Evolutionary conservation across 2,888 invertebrate genomes (phyloP).

Genomic region (Drosophila antonietae): DNA sequence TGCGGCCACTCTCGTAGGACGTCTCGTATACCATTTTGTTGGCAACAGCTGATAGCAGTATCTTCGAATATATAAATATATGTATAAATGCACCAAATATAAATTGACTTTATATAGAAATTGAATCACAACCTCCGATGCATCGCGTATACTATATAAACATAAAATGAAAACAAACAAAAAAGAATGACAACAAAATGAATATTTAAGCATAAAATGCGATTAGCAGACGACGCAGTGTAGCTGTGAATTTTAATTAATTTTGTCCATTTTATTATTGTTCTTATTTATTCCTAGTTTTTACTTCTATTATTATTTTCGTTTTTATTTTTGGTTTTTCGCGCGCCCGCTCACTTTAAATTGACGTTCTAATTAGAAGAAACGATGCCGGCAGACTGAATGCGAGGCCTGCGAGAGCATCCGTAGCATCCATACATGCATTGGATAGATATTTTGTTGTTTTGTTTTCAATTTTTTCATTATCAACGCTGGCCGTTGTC

Average conservation of each 20-base stretch:
- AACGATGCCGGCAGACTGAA: constrained; percentile 73
- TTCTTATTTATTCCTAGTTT: background rate
- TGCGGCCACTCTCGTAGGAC: constrained; percentile 81
- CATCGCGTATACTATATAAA: constrained; percentile 2
- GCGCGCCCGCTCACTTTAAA: constrained; percentile 51
- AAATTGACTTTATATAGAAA: constrained; percentile 10
- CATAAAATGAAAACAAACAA: constrained; percentile 7
- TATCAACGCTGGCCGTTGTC: constrained; percentile 47
- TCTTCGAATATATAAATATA: background rate
- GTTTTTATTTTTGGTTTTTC: constrained; percentile 11
- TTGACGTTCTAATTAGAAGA: constrained; percentile 74
- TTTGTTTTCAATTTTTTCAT: constrained; percentile 44
- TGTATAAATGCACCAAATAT: background rate
- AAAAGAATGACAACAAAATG: constrained; percentile 1
- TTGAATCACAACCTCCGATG: constrained; percentile 9
- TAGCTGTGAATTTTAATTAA: constrained; percentile 38
- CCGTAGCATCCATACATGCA: constrained; percentile 23
- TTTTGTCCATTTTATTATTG: constrained; percentile 12
- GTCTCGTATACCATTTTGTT: constrained; percentile 74
- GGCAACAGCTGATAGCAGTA: constrained; percentile 14
- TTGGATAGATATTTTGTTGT: constrained; percentile 9
- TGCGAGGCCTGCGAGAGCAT: constrained; percentile 40
- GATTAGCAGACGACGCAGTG: constrained; percentile 19
- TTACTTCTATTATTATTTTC: constrained; percentile 7
- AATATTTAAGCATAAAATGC: constrained; percentile 1